Conservation (phyloP, 30 jellyfish, hydroid and myxozoan genomes). For the Aurelia aurita region DNA sequence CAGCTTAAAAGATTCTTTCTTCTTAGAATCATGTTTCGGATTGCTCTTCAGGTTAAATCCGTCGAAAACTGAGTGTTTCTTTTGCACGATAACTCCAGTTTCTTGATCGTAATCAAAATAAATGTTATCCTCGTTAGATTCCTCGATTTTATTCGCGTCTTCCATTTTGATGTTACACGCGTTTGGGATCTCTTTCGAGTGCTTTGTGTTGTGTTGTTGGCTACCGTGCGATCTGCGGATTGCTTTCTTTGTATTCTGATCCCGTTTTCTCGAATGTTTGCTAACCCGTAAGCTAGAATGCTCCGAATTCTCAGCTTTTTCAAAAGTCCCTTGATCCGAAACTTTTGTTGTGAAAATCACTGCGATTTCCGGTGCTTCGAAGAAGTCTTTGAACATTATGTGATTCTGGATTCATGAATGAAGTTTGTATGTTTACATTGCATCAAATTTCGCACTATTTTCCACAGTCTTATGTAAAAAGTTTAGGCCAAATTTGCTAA, state of each 20-base stretch:
- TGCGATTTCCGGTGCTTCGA: conserved; percentile 79
- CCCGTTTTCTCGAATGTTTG: conserved; percentile 70
- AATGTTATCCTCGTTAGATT: conserved; percentile 38
- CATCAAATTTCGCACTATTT: no score
- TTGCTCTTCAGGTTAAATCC: not conserved
- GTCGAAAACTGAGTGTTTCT: conserved; percentile 55
- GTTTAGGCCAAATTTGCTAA: no score
- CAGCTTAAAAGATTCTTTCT: not conserved
- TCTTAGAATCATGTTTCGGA: not conserved
- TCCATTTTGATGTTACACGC: conserved; percentile 25
- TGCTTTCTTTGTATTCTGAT: conserved; percentile 33
- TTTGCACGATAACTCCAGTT: conserved; percentile 42
- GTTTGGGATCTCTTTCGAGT: conserved; percentile 24
- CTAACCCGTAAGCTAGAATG: conserved; percentile 56
- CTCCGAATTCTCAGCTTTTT: conserved; percentile 13
- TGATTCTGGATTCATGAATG: not conserved
- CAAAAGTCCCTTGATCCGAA: conserved; percentile 41
- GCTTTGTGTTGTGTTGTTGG: conserved; percentile 12
- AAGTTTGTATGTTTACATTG: not conserved
- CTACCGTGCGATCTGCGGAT: conserved; percentile 26
- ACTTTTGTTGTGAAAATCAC: conserved; percentile 58
- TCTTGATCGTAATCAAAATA: conserved; percentile 65
- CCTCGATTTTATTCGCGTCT: conserved; percentile 41
- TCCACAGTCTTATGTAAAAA: no score
- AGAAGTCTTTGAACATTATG: conserved; percentile 43